Conservation (phyloP, 2,797 vertebrate genomes). For the Melanogrammus aeglefinus region DNA sequence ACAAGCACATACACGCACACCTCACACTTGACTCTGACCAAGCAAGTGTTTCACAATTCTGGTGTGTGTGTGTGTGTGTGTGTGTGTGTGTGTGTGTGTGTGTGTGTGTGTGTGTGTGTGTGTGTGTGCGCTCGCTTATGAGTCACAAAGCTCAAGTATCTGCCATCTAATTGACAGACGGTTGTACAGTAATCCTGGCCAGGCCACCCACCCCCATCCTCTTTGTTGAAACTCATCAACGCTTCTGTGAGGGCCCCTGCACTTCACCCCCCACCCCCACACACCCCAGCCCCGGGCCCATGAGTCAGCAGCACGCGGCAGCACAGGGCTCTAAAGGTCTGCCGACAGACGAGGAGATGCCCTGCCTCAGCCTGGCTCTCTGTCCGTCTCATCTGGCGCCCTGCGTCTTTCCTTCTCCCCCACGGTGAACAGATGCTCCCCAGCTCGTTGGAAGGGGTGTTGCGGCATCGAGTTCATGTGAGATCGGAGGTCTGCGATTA, state of each 20-base stretch:
- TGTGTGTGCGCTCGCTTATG: conserved; percentile 4
- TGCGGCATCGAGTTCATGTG: neutral
- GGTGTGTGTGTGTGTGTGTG: neutral
- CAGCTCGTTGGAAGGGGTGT: no score
- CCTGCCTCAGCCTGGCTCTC: neutral
- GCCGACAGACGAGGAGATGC: neutral
- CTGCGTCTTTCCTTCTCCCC: no score
- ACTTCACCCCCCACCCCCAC: neutral
- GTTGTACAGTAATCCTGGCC: conserved; percentile 10
- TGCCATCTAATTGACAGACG: conserved; percentile 10
- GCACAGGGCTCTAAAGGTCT: neutral
- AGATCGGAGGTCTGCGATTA: neutral
- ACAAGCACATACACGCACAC: neutral
- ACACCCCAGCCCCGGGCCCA: neutral
- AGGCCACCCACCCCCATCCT: neutral
- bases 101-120: neutral
- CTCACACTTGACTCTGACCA: neutral
- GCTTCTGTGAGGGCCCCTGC: neutral
- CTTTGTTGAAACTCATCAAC: neutral
- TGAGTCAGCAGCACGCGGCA: neutral
- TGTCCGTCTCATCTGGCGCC: neutral
- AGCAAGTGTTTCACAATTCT: neutral
- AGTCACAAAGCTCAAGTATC: conserved; percentile 15
- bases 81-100: conserved; percentile 8
- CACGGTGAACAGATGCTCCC: no score